Evolutionary conservation across 2,797 vertebrate species (phyloP), one percentile per base, ranked within the genome.

Genomic region (Sphenodon punctatus): DNA sequence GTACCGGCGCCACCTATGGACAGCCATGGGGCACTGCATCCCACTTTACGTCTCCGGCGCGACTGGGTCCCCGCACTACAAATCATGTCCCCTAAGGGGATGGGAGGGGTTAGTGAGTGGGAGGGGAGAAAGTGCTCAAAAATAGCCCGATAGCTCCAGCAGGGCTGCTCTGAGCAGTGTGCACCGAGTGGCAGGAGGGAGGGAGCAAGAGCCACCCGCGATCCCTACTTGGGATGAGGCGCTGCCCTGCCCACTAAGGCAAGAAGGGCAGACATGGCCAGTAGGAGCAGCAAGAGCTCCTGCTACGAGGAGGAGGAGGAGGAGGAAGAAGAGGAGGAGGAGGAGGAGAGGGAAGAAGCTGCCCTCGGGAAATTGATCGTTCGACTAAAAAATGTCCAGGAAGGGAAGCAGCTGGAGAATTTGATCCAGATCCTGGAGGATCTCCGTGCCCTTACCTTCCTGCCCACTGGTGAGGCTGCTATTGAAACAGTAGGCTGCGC

Each of bases 381-480:
- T 69, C 95, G 98, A 61, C 94, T 99, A 60, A 96, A 90, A 8
- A 97, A 94, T 32, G 90, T 97, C 2, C 97, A 97, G 69, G 97
- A 97, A 45, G 96, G 97, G 75, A 95, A 97, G 38, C 97, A 97
- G 32, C 75, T 97, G 46, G 94, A 95, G 69, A 97, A 97, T 1
- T 87, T 99, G 89, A 93, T 98, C 12, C 98, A 99, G 67, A 98
- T 97, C 75, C 89, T 99, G 78, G 96, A 98, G 81, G 98, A 99
- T 63, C 90, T 99, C 48, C 95, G 97, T 71, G 96, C 96, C 86
- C 93, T 98, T 75, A 96, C 98, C 8, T 94, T 95, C 90, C 95
- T 5, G 95, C 97, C 69, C 85, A 92, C 82, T 81, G 98, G 98
- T 99, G 96, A 95, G 89, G 95, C 80, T 27, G 46, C 3, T 19